A percentile compares a stretch with the other conserved stretches of the same genome.
These are phyloP conservation scores for Antechinus flavipes DNA, from an alignment of 2,113 vertebrate genomes.

Conservation along the genomic window DNA sequence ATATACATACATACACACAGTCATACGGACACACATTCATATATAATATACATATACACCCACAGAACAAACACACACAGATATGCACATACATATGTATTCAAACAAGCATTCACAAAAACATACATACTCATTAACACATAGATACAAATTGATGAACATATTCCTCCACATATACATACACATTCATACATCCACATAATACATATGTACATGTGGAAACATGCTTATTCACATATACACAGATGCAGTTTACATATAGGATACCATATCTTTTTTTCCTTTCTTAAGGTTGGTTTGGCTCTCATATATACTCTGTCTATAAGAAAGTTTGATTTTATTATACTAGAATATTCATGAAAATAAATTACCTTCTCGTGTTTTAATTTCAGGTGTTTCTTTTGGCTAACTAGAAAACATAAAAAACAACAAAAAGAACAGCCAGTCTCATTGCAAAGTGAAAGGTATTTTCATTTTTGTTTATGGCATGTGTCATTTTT, in stretches of 20 bases:
- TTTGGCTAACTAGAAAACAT: background rate
- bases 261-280: background rate
- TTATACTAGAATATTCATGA: background rate
- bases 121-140: no score
- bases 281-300: background rate
- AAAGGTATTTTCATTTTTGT: background rate
- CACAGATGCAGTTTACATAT: background rate
- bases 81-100: no score
- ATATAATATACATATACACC: background rate
- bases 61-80: background rate
- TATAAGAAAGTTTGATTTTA: background rate
- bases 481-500: background rate
- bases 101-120: no score
- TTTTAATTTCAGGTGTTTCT: background rate
- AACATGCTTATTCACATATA: background rate
- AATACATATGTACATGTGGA: no score
- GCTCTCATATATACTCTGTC: background rate
- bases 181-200: no score
- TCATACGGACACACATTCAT: no score
- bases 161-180: no score
- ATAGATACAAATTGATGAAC: no score
- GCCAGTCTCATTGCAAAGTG: background rate
- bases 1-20: no score
- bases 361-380: background rate
- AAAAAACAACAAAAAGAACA: background rate